Evolutionary conservation across 2,797 vertebrate species (phyloP), one percentile per base, ranked within the genome.

Genomic region (Cryptoprocta ferox): DNA sequence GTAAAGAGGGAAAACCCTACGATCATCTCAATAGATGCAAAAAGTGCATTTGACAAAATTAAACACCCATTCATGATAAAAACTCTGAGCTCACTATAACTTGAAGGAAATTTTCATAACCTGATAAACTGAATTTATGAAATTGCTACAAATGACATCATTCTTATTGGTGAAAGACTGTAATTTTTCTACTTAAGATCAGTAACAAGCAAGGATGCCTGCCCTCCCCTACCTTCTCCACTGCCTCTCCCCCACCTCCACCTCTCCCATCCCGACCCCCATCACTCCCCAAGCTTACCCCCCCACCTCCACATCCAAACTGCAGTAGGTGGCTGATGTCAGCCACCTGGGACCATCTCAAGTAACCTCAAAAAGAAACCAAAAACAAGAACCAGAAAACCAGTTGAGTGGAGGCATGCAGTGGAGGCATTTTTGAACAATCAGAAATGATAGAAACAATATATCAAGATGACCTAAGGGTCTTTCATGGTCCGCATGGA

Each of bases 21-120:
- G 12, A 91, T 82, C 61, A 68, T 91, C 39, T 86, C 48, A n/a
- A 61, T n/a, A 94, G 56, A 80, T 16, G 18, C 26, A 96, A 37
- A 80, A 56, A 85, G 79, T 71, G 16, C 48, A 86, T 59, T 66
- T 73, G 28, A 75, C n/a, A 63, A 94, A 91, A 83, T 83, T 82
- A 82, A 94, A 78, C 13, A 70, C 0, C n/a, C 10, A 91, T 63
- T 61, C 42, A 82, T 16, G 30, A 82, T 32, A 63, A 88, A 82
- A 82, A 39, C 28, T 87, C 28, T 70, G 26, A 91, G 66, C 6
- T 87, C 87, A 91, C 21, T 61, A 76, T 26, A 88, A 92, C 71
- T 15, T n/a, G 18, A 53, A 85, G 11, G 14, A 68, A 86, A 42
- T 26, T 81, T 87, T 56, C 37, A 71, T 37, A 84, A 79, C 32